Conservation (phyloP, 2,113 vertebrate genomes). For the Dicrurus megarhynchus region DNA sequence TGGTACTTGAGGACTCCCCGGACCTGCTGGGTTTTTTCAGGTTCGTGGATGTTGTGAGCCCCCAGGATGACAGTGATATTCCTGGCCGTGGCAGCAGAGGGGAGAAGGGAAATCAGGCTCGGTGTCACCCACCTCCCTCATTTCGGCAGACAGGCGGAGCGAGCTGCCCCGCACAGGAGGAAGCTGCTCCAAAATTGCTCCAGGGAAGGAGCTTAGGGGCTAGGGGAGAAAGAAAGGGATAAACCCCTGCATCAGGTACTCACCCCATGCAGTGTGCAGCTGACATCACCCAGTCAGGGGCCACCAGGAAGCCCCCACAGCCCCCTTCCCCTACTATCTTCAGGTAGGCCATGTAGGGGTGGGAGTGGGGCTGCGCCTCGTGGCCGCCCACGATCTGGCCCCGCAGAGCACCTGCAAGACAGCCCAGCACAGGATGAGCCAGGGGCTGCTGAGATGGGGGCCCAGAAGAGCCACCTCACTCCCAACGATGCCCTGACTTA, state of each 20-base stretch:
- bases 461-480: not conserved
- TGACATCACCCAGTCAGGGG: conserved; percentile 53
- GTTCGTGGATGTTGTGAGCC: not conserved
- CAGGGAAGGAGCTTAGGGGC: not conserved
- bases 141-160: not conserved
- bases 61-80: conserved; percentile 40
- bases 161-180: not conserved
- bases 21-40: conserved; percentile 39
- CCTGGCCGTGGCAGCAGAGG: not conserved
- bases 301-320: conserved; percentile 62
- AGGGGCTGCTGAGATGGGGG: not conserved
- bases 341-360: conserved; percentile 47
- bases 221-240: not conserved
- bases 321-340: accelerated
- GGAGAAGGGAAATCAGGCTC: not conserved
- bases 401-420: conserved; percentile 1
- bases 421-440: not conserved
- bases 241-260: not conserved
- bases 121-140: not conserved
- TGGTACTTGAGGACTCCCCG: conserved; percentile 7
- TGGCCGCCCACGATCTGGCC: conserved; percentile 40
- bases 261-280: conserved; percentile 57
- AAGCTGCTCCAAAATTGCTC: not conserved
- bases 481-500: not conserved
- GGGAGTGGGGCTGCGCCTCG: conserved; percentile 45